These are phyloP conservation scores for Morpho achilles DNA, from an alignment of 2,888 invertebrate species.

Conservation along the genomic window DNA sequence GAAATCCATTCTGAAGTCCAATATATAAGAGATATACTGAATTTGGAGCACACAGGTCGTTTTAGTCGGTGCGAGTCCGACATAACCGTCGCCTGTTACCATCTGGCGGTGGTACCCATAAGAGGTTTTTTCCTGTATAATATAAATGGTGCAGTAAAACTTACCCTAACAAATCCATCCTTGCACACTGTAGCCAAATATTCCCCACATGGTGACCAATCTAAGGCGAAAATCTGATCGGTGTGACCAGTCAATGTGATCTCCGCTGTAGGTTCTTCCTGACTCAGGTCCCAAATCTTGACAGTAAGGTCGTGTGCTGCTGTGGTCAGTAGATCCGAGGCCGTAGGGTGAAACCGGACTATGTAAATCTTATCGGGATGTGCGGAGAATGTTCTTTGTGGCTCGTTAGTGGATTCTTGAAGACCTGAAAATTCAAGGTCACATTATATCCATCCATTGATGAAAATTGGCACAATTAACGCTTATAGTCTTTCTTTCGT, in stretches of 20 bases:
- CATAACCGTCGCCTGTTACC: too few species aligned
- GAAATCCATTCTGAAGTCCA: too few species aligned
- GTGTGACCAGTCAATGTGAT: constrained; percentile 86
- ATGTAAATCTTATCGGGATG: constrained; percentile 94
- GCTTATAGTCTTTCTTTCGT: too few species aligned
- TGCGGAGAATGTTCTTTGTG: constrained; percentile 82
- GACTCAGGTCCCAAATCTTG: constrained; percentile 90
- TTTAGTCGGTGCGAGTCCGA: too few species aligned
- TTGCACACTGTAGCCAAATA: constrained; percentile 93
- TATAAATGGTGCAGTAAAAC: constrained; percentile 19
- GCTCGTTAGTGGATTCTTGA: constrained; percentile 88
- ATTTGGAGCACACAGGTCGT: too few species aligned
- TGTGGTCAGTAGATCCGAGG: constrained; percentile 90
- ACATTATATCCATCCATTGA: too few species aligned
- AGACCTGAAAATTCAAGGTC: constrained; percentile 57
- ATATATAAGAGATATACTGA: too few species aligned
- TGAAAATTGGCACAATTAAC: too few species aligned
- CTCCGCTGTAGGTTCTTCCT: constrained; percentile 44
- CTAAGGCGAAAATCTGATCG: constrained; percentile 93
- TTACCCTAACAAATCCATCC: constrained; percentile 87
- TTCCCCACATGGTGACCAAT: constrained; percentile 96
- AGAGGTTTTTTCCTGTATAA: too few species aligned
- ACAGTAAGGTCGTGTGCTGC: constrained; percentile 95
- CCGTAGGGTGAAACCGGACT: constrained; percentile 93
- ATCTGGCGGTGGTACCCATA: too few species aligned